phyloP scores from a whole-genome alignment of 1,140 invertebrate genomes.

The Diuraphis noxia region DNA sequence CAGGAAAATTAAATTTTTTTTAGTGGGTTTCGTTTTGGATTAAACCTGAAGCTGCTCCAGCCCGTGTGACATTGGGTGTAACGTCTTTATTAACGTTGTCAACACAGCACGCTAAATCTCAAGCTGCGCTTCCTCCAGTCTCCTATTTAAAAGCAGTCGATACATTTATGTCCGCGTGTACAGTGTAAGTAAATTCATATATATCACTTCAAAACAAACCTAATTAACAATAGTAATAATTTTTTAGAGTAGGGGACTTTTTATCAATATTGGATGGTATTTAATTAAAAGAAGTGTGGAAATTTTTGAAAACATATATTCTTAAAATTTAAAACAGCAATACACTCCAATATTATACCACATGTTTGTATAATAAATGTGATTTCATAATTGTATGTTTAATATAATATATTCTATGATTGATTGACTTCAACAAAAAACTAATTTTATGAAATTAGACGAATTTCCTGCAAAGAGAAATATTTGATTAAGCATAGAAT shows the following conservation, averaged over 20 bases:
- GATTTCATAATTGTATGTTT: neutral
- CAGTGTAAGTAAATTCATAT: conserved; percentile 67
- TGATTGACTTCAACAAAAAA: neutral
- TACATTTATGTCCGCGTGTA: conserved; percentile 89
- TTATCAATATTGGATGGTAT: neutral
- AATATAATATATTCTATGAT: neutral
- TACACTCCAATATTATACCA: neutral
- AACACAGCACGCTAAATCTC: conserved; percentile 88
- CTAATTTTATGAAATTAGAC: neutral
- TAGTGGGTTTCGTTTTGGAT: conserved; percentile 92
- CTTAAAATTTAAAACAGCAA: neutral
- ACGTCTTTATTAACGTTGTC: conserved; percentile 87
- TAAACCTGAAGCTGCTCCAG: conserved; percentile 84
- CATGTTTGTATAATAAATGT: too few species aligned
- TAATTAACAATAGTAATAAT: neutral
- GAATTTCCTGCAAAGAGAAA: neutral
- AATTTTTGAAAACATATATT: neutral
- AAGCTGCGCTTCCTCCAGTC: conserved; percentile 83
- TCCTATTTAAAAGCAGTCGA: conserved; percentile 89
- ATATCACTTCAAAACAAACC: neutral
- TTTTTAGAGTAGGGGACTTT: neutral
- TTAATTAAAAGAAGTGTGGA: neutral
- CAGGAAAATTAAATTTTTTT: neutral
- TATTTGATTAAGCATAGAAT: neutral
- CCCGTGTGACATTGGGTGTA: conserved; percentile 85